A percentile compares a stretch with the other conserved stretches of the same genome.
These are phyloP conservation scores for Otocyon megalotis DNA, from an alignment of 2,113 vertebrate species.

Conservation along the genomic window DNA sequence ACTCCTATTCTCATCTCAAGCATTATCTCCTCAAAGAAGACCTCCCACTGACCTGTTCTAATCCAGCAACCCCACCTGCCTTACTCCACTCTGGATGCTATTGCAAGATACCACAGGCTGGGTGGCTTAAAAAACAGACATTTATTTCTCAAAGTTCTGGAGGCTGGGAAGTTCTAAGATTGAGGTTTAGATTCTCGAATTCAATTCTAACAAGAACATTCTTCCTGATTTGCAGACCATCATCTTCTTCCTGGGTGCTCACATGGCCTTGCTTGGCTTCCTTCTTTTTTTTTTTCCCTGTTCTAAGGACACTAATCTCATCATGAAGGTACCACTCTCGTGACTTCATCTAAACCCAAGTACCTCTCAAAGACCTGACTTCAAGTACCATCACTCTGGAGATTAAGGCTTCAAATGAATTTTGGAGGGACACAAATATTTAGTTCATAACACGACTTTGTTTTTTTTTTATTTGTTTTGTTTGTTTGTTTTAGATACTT, in stretches of 20 bases:
- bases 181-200: too few species aligned
- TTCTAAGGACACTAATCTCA: not conserved
- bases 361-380: not conserved
- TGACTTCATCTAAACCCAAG: not conserved
- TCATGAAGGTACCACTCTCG: not conserved
- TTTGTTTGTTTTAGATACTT: not conserved
- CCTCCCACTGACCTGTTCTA: not conserved
- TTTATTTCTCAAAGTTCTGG: not conserved
- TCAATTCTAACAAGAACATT: not conserved
- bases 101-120: not conserved
- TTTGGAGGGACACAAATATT: not conserved
- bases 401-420: not conserved
- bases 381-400: not conserved
- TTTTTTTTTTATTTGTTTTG: not conserved
- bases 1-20: not conserved
- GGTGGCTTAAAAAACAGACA: not conserved
- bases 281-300: not conserved
- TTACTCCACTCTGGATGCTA: not conserved
- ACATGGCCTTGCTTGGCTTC: not conserved
- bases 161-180: not conserved
- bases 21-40: not conserved
- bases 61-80: not conserved
- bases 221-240: not conserved
- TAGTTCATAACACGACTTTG: not conserved
- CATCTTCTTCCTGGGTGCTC: not conserved